Evolutionary conservation across 2,888 invertebrate genomes (phyloP), one percentile per base, ranked within the genome.

Genomic region (Drosophila cognata): DNA sequence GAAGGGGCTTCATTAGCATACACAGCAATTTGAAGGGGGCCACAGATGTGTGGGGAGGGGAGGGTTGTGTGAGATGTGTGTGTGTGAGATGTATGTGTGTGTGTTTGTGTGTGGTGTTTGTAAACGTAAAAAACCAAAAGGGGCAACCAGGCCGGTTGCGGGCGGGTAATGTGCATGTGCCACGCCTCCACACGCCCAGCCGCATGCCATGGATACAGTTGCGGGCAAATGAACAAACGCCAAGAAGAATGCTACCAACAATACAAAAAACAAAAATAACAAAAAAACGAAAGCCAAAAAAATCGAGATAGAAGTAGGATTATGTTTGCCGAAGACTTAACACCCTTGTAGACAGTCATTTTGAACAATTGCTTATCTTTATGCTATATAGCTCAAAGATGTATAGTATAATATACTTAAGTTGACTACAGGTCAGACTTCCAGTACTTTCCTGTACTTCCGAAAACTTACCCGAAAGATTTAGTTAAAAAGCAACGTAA

Each of bases 1-100:
- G 87, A 85, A 89, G 87, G 82, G 89, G 91, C 85, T 89, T 85
- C 85, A 85, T 85, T 85, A 85, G 85, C 85, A 85, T 85, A 90
- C 83, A 83, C 69, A 78, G 69, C 46, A 51, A 56, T 57, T 38
- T 29, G 33, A 43, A 43, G 11, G 21, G 43, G 11, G 11, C 11
- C 43, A 21, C 2, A 8, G 21, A 25, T 46, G 25, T 16, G 46
- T 16, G 46, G 16, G 16, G 21, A 67, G 50, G 41, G 2, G 18
- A 51, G 63, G 56, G 13, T 13, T 7, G 28, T 38, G 38, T 28
- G n/a, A 13, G 36, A 25, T 16, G 38, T 16, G 53, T 43, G 18
- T 25, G 16, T 51, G 33, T 38, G 36, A 31, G 25, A 31, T 46
- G 33, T 48, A 33, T 51, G 48, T 58, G 43, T 48, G 13, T 41